Base-by-base conservation (phyloP, 2,888 invertebrate species). In the Tinea semifulvella region DNA sequence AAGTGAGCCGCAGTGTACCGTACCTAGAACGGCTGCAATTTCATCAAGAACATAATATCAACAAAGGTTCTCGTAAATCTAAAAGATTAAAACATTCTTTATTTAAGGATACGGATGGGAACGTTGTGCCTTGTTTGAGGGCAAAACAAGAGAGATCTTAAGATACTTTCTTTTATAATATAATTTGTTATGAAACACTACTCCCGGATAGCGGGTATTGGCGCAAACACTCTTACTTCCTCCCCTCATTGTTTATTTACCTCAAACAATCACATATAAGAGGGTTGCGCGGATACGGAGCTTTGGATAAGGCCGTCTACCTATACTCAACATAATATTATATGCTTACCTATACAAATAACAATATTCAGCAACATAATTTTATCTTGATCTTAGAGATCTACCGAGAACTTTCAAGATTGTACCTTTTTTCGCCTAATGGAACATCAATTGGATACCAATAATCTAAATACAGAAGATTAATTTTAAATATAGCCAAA, bases 171-270 rank as follows among this genome's bases (percentile, higher is more conserved):
- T 36, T 8, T 36, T 36, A 18, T 36, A 18, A 36, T 36, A 36
- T 36, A 36, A 36, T 36, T 36, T 36, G 36, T 36, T 36, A 36
- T 36, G 36, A 36, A 36, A 36, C 16, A 16, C 36, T 16, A 11
- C 16, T 14, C 2, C 36, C 36, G 36, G 16, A 36, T 35, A 16
- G 8, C 14, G 35, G 13, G 35, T 35, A 35, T 36, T 36, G 36
- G 18, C 36, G 36, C 18, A 36, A 36, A 36, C 36, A 36, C 36
- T 36, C 17, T 36, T 36, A 17, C 17, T 36, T 31, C 36, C 36
- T 16, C 36, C 42, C 42, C 26, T 42, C 42, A 42, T 42, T 42
- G 42, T 42, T 42, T 42, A 42, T 42, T 42, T 42, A 42, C 42
- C 42, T 26, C 42, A 26, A 27, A 42, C 42, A 42, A 42, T 42